Evolutionary conservation across 2,797 vertebrate species (phyloP), one percentile per base, ranked within the genome.

Genomic region (Pipistrellus nathusii): DNA sequence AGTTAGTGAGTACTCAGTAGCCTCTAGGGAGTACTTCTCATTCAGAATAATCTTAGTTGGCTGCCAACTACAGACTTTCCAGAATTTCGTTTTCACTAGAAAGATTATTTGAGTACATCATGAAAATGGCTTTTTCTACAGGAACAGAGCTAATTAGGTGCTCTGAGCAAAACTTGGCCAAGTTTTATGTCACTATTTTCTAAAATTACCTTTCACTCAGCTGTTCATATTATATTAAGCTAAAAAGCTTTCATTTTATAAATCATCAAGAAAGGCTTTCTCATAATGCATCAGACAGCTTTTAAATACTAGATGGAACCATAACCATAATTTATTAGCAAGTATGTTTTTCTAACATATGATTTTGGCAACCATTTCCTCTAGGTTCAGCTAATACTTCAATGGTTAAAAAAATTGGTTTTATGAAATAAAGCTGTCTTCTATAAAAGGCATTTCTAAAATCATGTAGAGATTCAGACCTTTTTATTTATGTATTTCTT

Each of bases 111-210:
- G 81, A 84, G 82, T 57, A 69, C 35, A 20, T 85, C 90, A 48
- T 90, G 59, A 86, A 95, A 88, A 62, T 69, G 15, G 20, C 44
- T 95, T 95, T 73, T 92, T 94, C 82, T 87, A 17, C 4, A 95
- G 88, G 88, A 93, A 89, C 85, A 92, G 55, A 96, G 44, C 78
- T 97, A 88, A 95, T 92, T 94, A 86, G 78, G 35, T 90, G 73
- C 64, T 80, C 73, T 87, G 46, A 95, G 71, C 72, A 85, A 85
- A 90, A 55, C 27, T 25, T 85, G 38, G 80, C 93, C 76, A 93
- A 81, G 46, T 85, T 93, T 94, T 88, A 30, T 80, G 64, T 87
- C 66, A 96, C 77, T 75, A 48, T 96, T 94, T 94, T 96, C 93
- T 84, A 83, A 94, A 86, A 94, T 91, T 88, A 66, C 55, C 55